Base-by-base conservation (phyloP, 2,797 vertebrate genomes). In the Caiman crocodilus region DNA sequence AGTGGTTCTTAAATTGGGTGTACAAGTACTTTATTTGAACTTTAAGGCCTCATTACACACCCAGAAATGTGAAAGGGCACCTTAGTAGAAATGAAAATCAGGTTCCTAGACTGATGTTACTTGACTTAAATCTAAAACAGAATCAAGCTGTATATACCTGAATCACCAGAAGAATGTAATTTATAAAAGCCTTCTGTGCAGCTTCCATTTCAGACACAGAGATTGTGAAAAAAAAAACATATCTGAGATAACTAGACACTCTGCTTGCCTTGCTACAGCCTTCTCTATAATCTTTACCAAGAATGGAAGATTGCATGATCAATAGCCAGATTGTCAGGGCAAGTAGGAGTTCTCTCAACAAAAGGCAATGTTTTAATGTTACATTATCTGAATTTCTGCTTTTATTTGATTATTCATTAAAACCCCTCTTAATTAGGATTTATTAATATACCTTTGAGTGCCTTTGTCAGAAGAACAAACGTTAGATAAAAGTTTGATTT, bases 21-120 rank as follows among this genome's bases (percentile, higher is more conserved):
- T 9, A 42, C 42, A 42, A 42, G 42, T 42, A 42, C 42, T 21
- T 18, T 1, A 2, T 12, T 2, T 1, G 3, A 14, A 55, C 25
- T 77, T 42, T 20, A 75, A 84, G 2, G 35, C 58, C 79, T 55
- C 25, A 21, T 90, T 75, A 13, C 15, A 26, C n/a, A 57, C 3
- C 18, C 64, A 78, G 12, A 84, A 14, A 59, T 63, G 14, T 63
- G 3, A 57, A 20, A 85, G 77, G 18, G 57, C n/a, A 35, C 14
- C 23, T 57, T 21, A 12, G 0, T 58, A 20, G 64, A 88, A 87
- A 59, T 10, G 85, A 17, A 63, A 57, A 28, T 12, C 42, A 20
- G 17, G 82, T 26, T 3, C 16, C 4, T 1, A 55, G 6, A 1
- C 9, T 56, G 8, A 16, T 65, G 15, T 17, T 67, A 13, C 58